Evolutionary conservation across 1,140 invertebrate genomes (phyloP), one percentile per base, ranked within the genome.

Genomic region (Zaprionus ornatus): DNA sequence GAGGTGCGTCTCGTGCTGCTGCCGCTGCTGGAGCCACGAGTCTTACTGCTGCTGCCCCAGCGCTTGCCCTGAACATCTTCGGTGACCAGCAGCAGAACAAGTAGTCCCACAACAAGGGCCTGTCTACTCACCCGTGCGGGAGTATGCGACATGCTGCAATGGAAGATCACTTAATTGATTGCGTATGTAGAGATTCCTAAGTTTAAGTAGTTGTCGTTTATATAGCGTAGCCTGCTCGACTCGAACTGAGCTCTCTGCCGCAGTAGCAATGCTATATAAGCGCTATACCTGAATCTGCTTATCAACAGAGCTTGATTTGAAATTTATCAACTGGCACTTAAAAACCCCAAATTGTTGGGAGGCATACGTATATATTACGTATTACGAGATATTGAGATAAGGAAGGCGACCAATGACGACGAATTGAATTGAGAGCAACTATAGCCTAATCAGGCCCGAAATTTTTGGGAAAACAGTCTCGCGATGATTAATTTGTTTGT

Each of bases 61-160:
- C 84, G 75, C 45, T 91, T 91, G 6, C 80, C 86, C 4, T 91
- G 68, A 3, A 63, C 83, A 59, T 82, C 64, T 21, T 79, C 45
- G 0, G 50, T 64, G 71, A 37, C 59, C 23, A 90, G 66, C 23
- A 83, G 73, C 56, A 90, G 50, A 7, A 82, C 0, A 7, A 90
- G 50, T 1, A 90, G 48, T 17, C 32, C 71, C 29, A 65, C 60
- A 7, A 87, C 48, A 17, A 84, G 17, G 9, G 69, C 45, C 32
- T 61, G 35, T n/a, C 63, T 60, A 64, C 55, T 82, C 17, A 74
- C 61, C 45, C 83, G 82, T 62, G 57, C 57, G 21, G 55, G 48
- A 7, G 25, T 29, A 15, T 54, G 59, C 62, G 68, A 71, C 84
- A 88, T 88, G 13, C 84, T 88, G 62, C 12, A 71, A 80, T 17